A percentile compares a stretch with the other conserved stretches of the same genome.
Conservation (phyloP, 2,797 vertebrate genomes). For the Leucoraja ocellata region DNA sequence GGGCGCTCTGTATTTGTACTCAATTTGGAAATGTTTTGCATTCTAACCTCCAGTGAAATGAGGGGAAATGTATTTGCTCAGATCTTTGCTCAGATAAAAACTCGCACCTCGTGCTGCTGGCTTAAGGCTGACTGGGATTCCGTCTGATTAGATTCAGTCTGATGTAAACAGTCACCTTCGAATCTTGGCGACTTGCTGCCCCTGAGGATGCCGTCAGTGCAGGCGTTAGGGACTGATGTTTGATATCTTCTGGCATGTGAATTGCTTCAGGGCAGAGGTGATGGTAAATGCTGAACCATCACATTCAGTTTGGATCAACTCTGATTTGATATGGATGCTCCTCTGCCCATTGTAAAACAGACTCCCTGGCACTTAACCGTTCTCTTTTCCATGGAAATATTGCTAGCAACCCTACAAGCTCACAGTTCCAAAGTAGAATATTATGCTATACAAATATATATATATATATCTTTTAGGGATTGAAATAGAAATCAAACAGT, state of each 20-base stretch:
- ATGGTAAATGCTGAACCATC: slow-evolving; percentile 32
- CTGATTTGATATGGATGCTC: slow-evolving; percentile 24
- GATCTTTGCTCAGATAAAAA: slow-evolving; percentile 38
- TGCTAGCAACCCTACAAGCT: background rate
- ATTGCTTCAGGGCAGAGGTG: slow-evolving; percentile 37
- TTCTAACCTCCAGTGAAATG: slow-evolving; percentile 21
- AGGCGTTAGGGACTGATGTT: slow-evolving; percentile 33
- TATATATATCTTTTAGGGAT: background rate
- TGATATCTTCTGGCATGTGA: slow-evolving; percentile 38
- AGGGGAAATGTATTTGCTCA: slow-evolving; percentile 17
- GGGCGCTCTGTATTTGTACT: slow-evolving; percentile 32
- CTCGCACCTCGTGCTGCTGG: background rate
- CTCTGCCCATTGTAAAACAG: background rate
- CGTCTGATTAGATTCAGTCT: slow-evolving; percentile 29
- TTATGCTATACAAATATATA: background rate
- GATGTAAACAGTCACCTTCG: slow-evolving; percentile 24
- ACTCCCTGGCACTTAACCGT: background rate
- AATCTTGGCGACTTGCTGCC: slow-evolving; percentile 22
- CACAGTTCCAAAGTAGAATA: background rate
- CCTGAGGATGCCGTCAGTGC: slow-evolving; percentile 24
- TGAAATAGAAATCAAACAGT: background rate
- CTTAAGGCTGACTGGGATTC: slow-evolving; percentile 14
- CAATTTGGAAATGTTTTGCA: slow-evolving; percentile 37
- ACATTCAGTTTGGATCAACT: slow-evolving; percentile 35
- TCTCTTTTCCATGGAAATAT: background rate